A percentile compares a stretch with the other conserved stretches of the same genome.
Evolutionary conservation across 2,797 vertebrate species (phyloP).

Genomic region (Pyrocephalus nanus): DNA sequence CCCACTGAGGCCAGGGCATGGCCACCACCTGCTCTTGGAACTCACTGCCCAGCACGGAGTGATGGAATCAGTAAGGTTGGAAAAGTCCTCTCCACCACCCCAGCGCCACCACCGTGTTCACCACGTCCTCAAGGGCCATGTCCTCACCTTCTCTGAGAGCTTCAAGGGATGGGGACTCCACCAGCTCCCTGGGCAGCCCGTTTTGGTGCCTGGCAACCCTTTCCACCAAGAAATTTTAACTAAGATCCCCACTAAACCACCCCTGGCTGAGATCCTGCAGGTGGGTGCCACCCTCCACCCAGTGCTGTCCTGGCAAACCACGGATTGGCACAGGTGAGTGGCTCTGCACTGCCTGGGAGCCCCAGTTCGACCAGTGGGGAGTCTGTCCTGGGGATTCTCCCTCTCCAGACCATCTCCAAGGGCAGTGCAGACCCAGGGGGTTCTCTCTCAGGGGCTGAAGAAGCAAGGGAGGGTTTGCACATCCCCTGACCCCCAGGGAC

Average conservation of each 20-base stretch:
- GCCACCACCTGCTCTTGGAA: not conserved
- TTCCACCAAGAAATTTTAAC: not conserved
- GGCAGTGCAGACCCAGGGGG: accelerated
- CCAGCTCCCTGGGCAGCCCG: not conserved
- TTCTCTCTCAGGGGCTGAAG: not conserved
- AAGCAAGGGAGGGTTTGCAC: no score
- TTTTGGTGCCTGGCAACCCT: not conserved
- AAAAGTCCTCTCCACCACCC: not conserved
- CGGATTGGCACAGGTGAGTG: accelerated
- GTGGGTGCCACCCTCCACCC: not conserved
- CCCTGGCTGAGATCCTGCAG: not conserved
- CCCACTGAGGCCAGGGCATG: accelerated
- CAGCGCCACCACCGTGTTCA: not conserved
- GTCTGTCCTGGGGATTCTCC: not conserved
- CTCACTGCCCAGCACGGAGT: not conserved
- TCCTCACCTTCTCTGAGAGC: not conserved
- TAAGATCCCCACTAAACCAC: not conserved
- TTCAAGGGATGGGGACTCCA: not conserved
- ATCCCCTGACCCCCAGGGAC: no score
- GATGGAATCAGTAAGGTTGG: not conserved
- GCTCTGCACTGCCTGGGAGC: not conserved
- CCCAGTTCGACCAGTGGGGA: not conserved
- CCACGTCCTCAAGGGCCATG: not conserved
- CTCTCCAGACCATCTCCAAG: not conserved
- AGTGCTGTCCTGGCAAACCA: not conserved